A percentile compares a stretch with the other conserved stretches of the same genome.
Evolutionary conservation across 2,797 vertebrate genomes (phyloP).

Genomic region (Xenops minutus): DNA sequence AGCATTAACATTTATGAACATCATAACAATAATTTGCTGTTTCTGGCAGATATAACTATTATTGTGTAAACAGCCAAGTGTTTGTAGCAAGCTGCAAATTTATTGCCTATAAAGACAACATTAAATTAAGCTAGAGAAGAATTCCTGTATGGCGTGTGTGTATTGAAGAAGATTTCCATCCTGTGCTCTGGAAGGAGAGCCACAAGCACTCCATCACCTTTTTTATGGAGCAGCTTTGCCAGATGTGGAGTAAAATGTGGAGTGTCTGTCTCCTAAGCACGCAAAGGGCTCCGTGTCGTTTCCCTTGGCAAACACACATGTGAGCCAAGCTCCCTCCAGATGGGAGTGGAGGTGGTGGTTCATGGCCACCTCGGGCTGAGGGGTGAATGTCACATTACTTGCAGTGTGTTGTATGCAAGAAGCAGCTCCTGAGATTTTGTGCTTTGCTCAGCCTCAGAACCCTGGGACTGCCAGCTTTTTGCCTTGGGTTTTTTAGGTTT

Average conservation of each 20-base stretch:
- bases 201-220: slow-evolving; percentile 41
- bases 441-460: neutral
- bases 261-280: neutral
- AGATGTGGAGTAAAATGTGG: neutral
- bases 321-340: neutral
- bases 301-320: neutral
- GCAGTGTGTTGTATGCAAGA: neutral
- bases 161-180: neutral
- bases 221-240: slow-evolving; percentile 36
- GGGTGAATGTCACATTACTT: accelerated
- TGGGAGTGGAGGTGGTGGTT: neutral
- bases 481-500: neutral
- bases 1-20: slow-evolving; percentile 33
- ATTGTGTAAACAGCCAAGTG: neutral
- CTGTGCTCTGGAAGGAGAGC: slow-evolving; percentile 12
- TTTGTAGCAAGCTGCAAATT: slow-evolving; percentile 23
- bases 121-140: neutral
- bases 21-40: neutral
- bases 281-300: neutral
- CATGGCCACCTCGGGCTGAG: neutral
- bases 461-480: neutral
- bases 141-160: neutral
- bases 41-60: neutral
- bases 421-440: neutral
- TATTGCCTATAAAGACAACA: slow-evolving; percentile 27